Percentiles rank a stretch among this genome's conserved stretches.
Evolutionary conservation across 2,888 invertebrate genomes (phyloP).

Genomic region (Scaptomyza tumidula): DNA sequence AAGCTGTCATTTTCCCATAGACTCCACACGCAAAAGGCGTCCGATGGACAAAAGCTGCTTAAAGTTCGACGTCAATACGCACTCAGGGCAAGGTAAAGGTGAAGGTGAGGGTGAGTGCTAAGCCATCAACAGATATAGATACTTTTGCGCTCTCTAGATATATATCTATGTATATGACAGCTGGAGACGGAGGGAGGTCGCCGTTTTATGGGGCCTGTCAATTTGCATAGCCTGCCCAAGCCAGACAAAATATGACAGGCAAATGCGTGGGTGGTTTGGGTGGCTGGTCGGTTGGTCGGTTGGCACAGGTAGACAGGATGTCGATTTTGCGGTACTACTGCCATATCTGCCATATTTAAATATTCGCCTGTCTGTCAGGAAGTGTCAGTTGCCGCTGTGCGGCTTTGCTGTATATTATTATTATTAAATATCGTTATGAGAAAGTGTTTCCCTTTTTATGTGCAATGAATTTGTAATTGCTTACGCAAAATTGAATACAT

Average conservation of each 20-base stretch:
- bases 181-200: not conserved
- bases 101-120: not conserved
- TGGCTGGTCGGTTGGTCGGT: slow-evolving; percentile 2
- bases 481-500: slow-evolving; percentile 3
- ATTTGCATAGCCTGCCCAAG: slow-evolving; percentile 17
- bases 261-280: slow-evolving; percentile 16
- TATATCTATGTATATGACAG: not conserved
- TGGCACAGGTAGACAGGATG: slow-evolving; percentile 20
- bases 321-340: not conserved
- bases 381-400: slow-evolving; percentile 23
- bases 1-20: not conserved
- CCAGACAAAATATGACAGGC: slow-evolving; percentile 23
- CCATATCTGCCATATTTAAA: slow-evolving; percentile 6
- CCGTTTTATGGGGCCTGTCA: slow-evolving; percentile 5
- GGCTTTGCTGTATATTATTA: slow-evolving; percentile 3
- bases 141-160: not conserved
- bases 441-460: slow-evolving; percentile 22
- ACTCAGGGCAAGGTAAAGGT: no score
- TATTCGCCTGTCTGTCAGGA: slow-evolving; percentile 24
- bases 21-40: slow-evolving; percentile 2
- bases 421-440: slow-evolving; percentile 18
- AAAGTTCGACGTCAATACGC: slow-evolving; percentile 20
- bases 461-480: slow-evolving; percentile 46
- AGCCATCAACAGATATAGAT: not conserved
- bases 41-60: slow-evolving; percentile 20